A percentile compares a stretch with the other conserved stretches of the same genome.
phyloP scores from a whole-genome alignment of 2,797 vertebrate species.

The Myotis daubentonii region DNA sequence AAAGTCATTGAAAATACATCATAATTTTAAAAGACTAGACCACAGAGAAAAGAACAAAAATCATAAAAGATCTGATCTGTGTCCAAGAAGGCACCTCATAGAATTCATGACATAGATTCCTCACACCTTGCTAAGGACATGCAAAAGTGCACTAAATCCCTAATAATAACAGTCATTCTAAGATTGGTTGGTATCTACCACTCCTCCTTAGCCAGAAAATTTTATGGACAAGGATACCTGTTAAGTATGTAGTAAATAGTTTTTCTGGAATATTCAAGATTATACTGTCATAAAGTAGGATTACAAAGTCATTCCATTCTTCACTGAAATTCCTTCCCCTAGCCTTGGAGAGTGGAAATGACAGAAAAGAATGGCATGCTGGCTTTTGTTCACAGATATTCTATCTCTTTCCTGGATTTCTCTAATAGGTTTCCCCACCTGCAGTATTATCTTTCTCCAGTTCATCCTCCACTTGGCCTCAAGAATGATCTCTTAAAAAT shows the following conservation, averaged over 20 bases:
- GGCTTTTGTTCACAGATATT: neutral
- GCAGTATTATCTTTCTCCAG: neutral
- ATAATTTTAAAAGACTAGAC: constrained; percentile 15
- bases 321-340: neutral
- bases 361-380: neutral
- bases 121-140: neutral
- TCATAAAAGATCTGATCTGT: neutral
- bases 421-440: neutral
- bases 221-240: neutral
- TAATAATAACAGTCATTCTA: neutral
- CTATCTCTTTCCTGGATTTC: neutral
- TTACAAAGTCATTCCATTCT: neutral
- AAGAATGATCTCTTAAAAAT: neutral
- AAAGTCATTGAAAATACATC: neutral
- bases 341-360: neutral
- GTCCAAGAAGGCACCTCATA: neutral
- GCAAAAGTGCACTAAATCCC: neutral
- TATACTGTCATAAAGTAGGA: neutral
- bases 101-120: neutral
- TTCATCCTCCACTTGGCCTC: neutral
- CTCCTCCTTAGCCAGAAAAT: neutral
- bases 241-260: neutral
- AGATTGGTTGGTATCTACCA: neutral
- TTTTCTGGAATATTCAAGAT: neutral
- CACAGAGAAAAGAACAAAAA: neutral